Percentiles rank a stretch among this genome's conserved stretches.
phyloP scores from a whole-genome alignment of 2,113 vertebrate species.

The Egretta garzetta region DNA sequence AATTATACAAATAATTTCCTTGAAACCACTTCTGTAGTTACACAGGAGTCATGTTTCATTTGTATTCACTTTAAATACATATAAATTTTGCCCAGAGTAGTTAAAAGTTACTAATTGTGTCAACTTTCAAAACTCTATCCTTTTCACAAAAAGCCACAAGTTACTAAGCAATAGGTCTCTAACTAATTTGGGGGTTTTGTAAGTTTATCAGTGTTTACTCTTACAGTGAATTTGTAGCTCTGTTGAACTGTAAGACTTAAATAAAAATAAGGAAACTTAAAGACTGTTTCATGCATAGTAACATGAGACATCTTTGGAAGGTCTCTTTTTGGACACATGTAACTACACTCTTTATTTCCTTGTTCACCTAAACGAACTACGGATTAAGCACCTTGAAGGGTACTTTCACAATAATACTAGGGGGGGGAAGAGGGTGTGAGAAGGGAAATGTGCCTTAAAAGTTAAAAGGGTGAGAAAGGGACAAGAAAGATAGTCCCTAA shows the following conservation, averaged over 20 bases:
- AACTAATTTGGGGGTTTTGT: neutral
- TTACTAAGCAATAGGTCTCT: neutral
- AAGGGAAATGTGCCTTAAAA: neutral
- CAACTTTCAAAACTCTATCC: neutral
- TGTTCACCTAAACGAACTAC: neutral
- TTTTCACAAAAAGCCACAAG: neutral
- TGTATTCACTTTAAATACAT: neutral
- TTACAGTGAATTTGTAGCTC: neutral
- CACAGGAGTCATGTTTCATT: neutral
- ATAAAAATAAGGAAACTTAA: neutral
- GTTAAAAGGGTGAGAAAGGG: neutral
- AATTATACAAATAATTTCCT: neutral
- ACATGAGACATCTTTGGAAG: neutral
- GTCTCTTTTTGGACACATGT: neutral
- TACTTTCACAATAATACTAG: neutral
- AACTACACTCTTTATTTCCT: neutral
- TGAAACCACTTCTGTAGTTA: constrained; percentile 1
- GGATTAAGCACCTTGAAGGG: neutral
- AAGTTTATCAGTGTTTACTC: neutral
- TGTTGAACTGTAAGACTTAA: neutral
- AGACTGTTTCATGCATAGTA: neutral
- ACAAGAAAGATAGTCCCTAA: rapidly evolving
- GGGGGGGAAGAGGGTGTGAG: rapidly evolving
- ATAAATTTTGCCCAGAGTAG: neutral
- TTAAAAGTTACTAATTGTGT: neutral